Base-by-base conservation (phyloP, 1,140 invertebrate species). In the Argopecten irradians region DNA sequence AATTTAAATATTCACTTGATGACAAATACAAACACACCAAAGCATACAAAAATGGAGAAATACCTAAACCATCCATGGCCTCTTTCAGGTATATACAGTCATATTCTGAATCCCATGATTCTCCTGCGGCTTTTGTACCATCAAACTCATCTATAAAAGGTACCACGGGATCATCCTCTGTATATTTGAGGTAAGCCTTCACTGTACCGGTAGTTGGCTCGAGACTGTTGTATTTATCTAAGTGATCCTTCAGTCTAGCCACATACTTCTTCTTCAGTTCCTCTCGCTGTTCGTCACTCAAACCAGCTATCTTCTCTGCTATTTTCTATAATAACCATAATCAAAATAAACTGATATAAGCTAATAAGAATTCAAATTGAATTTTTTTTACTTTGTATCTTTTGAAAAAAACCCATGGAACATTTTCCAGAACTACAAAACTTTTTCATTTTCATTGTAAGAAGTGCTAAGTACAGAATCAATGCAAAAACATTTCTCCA, bases 21-120 rank as follows among this genome's bases (percentile, higher is more conserved):
- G n/a, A n/a, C n/a, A n/a, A n/a, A 39, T 39, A 39, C 36, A 13
- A 13, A 39, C 36, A 5, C 36, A 13, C 36, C 36, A 39, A 39
- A 39, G 5, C 13, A 39, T 39, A 39, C 36, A 39, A n/a, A n/a
- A n/a, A n/a, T n/a, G n/a, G n/a, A n/a, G 32, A 55, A 41, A 41
- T 88, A 94, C 95, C 95, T 41, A 93, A 71, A 28, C 95, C 95
- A 91, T 95, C 95, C 93, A 95, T 94, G 13, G 95, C 95, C 82
- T 93, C 92, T 34, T 92, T 90, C 16, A 95, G 86, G 34, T 92
- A 93, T 88, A 94, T 92, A 86, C 93, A 93, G 88, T 95, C 95
- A 34, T 35, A 82, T 83, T 95, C 94, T 28, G 89, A 35, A 89
- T 94, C 91, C 91, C 95, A 95, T 84, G 91, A 87, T 33, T 93